Percentiles rank a stretch among this genome's conserved stretches.
phyloP scores from a whole-genome alignment of 1,140 invertebrate species.

The Diachasma alloeum region DNA sequence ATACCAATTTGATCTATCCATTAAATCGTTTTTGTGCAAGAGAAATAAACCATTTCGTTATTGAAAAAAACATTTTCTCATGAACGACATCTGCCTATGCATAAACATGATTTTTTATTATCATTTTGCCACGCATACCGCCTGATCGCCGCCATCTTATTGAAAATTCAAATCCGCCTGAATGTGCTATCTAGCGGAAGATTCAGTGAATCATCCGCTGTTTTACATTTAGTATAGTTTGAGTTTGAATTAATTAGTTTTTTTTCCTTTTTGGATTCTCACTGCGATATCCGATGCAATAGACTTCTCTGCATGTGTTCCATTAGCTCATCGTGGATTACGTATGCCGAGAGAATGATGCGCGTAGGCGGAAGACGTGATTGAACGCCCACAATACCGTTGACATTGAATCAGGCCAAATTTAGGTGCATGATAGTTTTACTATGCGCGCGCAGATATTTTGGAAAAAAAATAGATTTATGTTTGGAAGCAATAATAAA shows the following conservation, averaged over 20 bases:
- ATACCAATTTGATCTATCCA: background rate
- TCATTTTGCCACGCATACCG: conserved; percentile 47
- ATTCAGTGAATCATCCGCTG: background rate
- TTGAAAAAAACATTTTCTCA: conserved; percentile 16
- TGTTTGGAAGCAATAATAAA: background rate
- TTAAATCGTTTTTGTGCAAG: background rate
- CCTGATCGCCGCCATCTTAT: conserved; percentile 43
- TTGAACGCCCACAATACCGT: background rate
- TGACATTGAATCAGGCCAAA: conserved; percentile 25
- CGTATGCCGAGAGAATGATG: background rate
- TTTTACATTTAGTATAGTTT: background rate
- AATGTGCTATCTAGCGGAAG: background rate
- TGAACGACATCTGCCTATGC: conserved; percentile 2
- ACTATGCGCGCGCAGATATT: background rate
- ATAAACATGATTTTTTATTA: conserved; percentile 5
- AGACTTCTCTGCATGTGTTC: background rate
- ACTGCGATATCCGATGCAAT: background rate
- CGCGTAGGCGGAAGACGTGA: background rate
- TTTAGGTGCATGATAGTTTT: background rate
- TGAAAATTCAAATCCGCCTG: background rate
- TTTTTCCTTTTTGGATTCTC: background rate
- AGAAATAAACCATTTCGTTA: background rate
- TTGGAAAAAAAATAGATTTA: too few relatives aligned
- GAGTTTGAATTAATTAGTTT: too few relatives aligned
- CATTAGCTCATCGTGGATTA: background rate